Conservation (phyloP, 2,797 vertebrate species). For the Chaenodraco wilsoni region DNA sequence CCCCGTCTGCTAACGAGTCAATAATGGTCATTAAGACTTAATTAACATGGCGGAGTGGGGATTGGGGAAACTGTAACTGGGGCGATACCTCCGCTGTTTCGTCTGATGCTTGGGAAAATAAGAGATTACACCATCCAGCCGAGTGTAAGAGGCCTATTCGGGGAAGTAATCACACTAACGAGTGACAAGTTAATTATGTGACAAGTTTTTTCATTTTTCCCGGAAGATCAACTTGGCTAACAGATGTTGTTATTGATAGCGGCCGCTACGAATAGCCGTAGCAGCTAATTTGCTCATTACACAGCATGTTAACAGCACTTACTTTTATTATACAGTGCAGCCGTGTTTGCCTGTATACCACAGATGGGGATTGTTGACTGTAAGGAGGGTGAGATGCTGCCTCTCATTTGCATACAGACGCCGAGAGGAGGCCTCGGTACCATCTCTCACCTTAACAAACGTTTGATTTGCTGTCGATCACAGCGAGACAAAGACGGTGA, state of each 20-base stretch:
- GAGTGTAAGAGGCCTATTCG: constrained; percentile 85
- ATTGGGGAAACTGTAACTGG: constrained; percentile 82
- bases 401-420: constrained; percentile 7
- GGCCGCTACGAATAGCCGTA: constrained; percentile 77
- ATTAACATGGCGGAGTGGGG: constrained; percentile 90
- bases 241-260: constrained; percentile 73
- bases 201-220: constrained; percentile 88
- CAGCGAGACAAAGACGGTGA: not conserved
- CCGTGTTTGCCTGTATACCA: constrained; percentile 30
- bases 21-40: constrained; percentile 94
- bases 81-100: constrained; percentile 87
- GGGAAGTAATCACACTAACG: constrained; percentile 80
- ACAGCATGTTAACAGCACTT: constrained; percentile 43
- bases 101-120: constrained; percentile 88
- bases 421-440: constrained; percentile 18
- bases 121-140: constrained; percentile 79
- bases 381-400: constrained; percentile 4
- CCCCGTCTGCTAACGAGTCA: constrained; percentile 94
- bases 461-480: constrained; percentile 4
- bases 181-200: constrained; percentile 93
- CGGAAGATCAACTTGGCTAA: constrained; percentile 55
- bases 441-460: constrained; percentile 5
- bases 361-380: constrained; percentile 28
- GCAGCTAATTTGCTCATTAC: constrained; percentile 70
- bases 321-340: constrained; percentile 24